phyloP scores from a whole-genome alignment of 2,797 vertebrate genomes.

The Nasua narica region DNA sequence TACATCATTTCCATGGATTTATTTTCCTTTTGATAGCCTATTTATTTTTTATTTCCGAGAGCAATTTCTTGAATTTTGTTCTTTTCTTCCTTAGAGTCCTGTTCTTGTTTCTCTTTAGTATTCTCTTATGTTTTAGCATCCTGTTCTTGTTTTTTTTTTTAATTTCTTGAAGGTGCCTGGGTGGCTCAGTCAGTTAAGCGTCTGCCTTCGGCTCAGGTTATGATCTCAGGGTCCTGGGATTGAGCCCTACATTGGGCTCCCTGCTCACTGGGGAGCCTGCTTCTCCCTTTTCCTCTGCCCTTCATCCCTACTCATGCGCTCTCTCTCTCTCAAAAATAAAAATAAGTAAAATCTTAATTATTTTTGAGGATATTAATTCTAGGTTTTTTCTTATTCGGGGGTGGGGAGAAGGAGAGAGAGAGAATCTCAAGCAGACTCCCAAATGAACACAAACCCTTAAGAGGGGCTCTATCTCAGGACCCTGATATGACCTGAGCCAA shows the following conservation, averaged over 20 bases:
- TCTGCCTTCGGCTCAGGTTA: neutral
- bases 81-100: neutral
- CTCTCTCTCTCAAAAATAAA: neutral
- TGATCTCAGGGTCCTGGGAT: neutral
- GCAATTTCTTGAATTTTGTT: neutral
- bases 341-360: neutral
- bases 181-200: neutral
- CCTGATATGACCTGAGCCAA: neutral
- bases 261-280: neutral
- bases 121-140: neutral
- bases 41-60: neutral
- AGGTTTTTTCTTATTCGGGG: neutral
- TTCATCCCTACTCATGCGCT: neutral
- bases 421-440: neutral
- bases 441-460: neutral
- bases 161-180: neutral
- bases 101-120: constrained; percentile 12
- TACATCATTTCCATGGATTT: neutral
- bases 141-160: neutral
- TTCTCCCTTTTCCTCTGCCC: neutral
- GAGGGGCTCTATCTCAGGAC: neutral
- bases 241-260: fast-evolving
- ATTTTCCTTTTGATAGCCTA: neutral
- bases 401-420: neutral
- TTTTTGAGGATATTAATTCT: neutral